phyloP scores from a whole-genome alignment of 2,113 vertebrate species.

The Oryzias curvinotus region DNA sequence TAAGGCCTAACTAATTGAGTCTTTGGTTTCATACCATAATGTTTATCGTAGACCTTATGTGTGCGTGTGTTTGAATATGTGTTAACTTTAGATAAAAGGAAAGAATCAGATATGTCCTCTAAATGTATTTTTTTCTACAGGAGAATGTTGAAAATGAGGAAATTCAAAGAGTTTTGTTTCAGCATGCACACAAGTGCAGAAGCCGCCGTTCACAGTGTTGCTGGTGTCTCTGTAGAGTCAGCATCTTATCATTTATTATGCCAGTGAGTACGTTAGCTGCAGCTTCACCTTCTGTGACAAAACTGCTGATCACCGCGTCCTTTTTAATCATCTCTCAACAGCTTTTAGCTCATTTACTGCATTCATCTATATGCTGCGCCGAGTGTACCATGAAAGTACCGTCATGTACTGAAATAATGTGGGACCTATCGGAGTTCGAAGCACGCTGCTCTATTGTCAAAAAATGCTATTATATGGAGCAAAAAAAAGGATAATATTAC shows the following conservation, averaged over 20 bases:
- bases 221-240: constrained; percentile 52
- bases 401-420: constrained; percentile 1
- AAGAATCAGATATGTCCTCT: too few species aligned
- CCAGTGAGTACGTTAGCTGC: constrained; percentile 53
- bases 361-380: constrained; percentile 32
- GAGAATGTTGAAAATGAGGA: neutral
- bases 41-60: constrained; percentile 30
- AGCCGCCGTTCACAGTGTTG: constrained; percentile 25
- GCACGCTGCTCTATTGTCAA: neutral
- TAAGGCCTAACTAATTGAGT: too few species aligned
- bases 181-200: constrained; percentile 20
- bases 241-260: constrained; percentile 58
- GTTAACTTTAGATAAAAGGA: too few species aligned
- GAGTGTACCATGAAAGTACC: constrained; percentile 13
- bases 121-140: too few species aligned
- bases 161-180: constrained; percentile 21
- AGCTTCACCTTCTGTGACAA: constrained; percentile 60
- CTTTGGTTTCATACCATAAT: constrained; percentile 49
- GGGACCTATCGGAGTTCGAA: constrained; percentile 9
- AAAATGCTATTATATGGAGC: neutral
- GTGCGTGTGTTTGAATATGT: neutral
- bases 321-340: constrained; percentile 47
- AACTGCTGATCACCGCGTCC: constrained; percentile 57
- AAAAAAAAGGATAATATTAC: too few species aligned
- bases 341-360: constrained; percentile 48